phyloP scores from a whole-genome alignment of 2,113 vertebrate genomes.

The Cynoglossus semilaevis region DNA sequence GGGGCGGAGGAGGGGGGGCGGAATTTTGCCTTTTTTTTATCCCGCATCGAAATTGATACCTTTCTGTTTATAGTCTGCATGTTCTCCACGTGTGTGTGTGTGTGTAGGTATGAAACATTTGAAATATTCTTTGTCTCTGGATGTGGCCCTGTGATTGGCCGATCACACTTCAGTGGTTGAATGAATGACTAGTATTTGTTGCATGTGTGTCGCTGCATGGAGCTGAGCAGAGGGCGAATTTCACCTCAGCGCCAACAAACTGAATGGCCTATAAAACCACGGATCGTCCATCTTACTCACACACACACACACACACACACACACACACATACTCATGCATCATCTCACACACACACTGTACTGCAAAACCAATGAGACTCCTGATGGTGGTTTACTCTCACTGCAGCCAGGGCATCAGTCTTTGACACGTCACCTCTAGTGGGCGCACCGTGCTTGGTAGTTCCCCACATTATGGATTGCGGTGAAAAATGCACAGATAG shows the following conservation, averaged over 20 bases:
- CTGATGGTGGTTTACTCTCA: constrained; percentile 38
- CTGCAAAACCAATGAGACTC: constrained; percentile 19
- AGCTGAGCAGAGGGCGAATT: constrained; percentile 31
- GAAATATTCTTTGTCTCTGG: too few relatives aligned
- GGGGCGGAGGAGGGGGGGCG: too few relatives aligned
- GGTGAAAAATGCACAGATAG: constrained; percentile 22
- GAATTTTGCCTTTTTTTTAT: too few relatives aligned
- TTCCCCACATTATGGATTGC: constrained; percentile 47
- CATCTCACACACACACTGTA: constrained; percentile 2
- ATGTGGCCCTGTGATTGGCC: too few relatives aligned
- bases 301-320: too few relatives aligned
- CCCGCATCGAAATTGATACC: too few relatives aligned
- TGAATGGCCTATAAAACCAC: constrained; percentile 31
- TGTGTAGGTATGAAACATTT: too few relatives aligned
- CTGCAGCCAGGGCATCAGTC: constrained; percentile 26
- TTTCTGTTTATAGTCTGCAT: too few relatives aligned
- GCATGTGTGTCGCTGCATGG: constrained; percentile 38
- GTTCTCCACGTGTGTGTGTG: too few relatives aligned
- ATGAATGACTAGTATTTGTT: too few relatives aligned
- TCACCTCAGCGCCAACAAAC: constrained; percentile 34
- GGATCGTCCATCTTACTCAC: constrained; percentile 34
- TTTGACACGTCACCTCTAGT: constrained; percentile 23
- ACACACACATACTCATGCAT: constrained; percentile 12
- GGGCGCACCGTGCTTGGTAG: constrained; percentile 26
- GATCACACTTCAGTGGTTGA: too few relatives aligned